Base-by-base conservation (phyloP, 1,140 invertebrate genomes). In the Trachymyrmex septentrionalis region DNA sequence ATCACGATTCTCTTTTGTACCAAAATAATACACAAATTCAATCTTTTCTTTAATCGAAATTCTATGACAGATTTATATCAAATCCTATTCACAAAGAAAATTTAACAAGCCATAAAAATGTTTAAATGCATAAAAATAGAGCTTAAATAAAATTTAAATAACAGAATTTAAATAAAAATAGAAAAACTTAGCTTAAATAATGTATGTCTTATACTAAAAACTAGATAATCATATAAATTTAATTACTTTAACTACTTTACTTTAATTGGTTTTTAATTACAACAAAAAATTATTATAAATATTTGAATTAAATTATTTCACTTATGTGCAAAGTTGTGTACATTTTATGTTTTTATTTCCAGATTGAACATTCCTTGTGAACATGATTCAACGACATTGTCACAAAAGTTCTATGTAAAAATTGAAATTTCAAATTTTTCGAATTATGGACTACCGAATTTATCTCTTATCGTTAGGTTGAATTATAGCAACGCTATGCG, bases 401-500 rank as follows among this genome's bases (percentile, higher is more conserved):
- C 9, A 76, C 16, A 16, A 64, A 66, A 48, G 14, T 19, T 81
- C 10, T 1, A 34, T 9, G 4, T 77, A 30, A 66, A 78, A 55
- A n/a, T 67, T 53, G 14, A 27, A 69, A 27, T 69, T 55, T 24
- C 0, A 80, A 53, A 69, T 55, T 38, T 57, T 71, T 16, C 21
- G 12, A 48, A 61, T 73, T 38, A 71, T 64, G 16, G 16, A 1
- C 24, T 24, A 57, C 24, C 50, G 48, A 38, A 71, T 21, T 16
- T 64, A 44, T 6, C 5, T 21, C 66, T 44, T 44, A 44, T 44
- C 10, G 21, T 30, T 48, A 12, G 1, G 48, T 71, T 34, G 4
- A 21, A 34, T 59, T 81, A n/a, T n/a, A 66, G 64, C 50, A 57
- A 21, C 2, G 61, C 44, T 10, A 50, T 14, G 53, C 85, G 76